phyloP scores from a whole-genome alignment of 2,888 invertebrate species.

The Archaeoteleia sp. region DNA sequence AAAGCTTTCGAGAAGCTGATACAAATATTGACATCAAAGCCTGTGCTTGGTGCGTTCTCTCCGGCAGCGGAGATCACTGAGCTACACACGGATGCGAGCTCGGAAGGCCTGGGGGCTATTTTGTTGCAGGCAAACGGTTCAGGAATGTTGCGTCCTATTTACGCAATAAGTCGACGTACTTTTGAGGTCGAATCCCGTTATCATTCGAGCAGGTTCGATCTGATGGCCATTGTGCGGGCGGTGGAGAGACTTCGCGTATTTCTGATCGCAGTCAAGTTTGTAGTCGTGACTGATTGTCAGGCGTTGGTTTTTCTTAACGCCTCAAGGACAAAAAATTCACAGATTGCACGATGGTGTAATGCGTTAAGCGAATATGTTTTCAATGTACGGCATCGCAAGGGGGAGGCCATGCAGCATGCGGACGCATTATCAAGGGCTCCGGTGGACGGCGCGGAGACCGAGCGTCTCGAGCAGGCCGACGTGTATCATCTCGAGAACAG shows the following conservation, averaged over 20 bases:
- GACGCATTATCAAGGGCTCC: slow-evolving; percentile 44
- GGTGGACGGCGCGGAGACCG: not conserved
- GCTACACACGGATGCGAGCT: not conserved
- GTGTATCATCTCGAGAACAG: not conserved
- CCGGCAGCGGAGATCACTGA: not conserved
- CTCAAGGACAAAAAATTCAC: not conserved
- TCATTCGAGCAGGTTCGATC: slow-evolving; percentile 44
- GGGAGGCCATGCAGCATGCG: slow-evolving; percentile 41
- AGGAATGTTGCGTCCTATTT: slow-evolving; percentile 24
- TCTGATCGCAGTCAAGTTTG: not conserved
- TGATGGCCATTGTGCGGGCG: not conserved
- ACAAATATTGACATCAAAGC: not conserved
- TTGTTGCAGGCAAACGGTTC: not conserved
- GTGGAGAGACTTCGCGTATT: slow-evolving; percentile 38
- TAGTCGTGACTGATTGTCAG: not conserved
- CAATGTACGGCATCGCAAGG: slow-evolving; percentile 26
- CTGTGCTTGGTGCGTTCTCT: not conserved
- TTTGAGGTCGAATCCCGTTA: slow-evolving; percentile 51
- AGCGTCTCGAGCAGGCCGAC: too few species aligned
- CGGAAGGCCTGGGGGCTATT: not conserved
- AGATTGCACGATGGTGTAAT: slow-evolving; percentile 26
- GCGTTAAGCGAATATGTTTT: slow-evolving; percentile 34
- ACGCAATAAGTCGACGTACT: slow-evolving; percentile 54
- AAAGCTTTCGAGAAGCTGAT: too few species aligned
- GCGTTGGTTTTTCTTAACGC: not conserved